Evolutionary conservation across 1,140 invertebrate genomes (phyloP), one percentile per base, ranked within the genome.

Genomic region (Acromyrmex echinatior): DNA sequence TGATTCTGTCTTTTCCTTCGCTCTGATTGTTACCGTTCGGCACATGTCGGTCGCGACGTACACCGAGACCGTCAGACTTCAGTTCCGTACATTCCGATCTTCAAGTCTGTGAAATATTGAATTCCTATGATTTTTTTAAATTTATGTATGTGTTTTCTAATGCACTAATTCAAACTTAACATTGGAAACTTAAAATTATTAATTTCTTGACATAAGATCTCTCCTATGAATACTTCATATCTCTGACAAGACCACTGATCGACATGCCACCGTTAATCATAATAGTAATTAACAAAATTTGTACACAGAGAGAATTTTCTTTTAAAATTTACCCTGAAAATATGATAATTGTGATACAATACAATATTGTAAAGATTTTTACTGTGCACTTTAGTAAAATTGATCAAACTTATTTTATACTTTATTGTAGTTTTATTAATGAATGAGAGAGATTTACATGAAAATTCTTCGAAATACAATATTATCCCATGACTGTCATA

Each of bases 1-100:
- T 91, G 81, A 82, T 79, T 88, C 73, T 76, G 73, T 60, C 82
- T 63, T 82, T 88, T 86, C 74, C 78, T 79, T 82, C 71, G 65
- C 76, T 76, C 71, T 45, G 84, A 66, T 56, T 87, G 62, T 78
- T 66, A 79, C 71, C 56, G 56, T 70, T 77, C 25, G 70, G 28
- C 68, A 76, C 28, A 87, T 58, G 56, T 62, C 66, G 56, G 56
- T 62, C 66, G 56, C 31, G 28, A 39, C 9, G 63, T 35, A 51
- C 82, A 18, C 70, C 18, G 58, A 87, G 60, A 87, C 25, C 3
- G 35, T 3, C 35, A 53, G 16, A 35, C 18, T 39, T 63, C 28
- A 18, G 28, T 73, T 56, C 66, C 60, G 45, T 39, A 9, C 35
- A 86, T 21, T 51, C 35, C 51, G 12, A 12, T n/a, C 49, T 39